Evolutionary conservation across 2,888 invertebrate species (phyloP), one percentile per base, ranked within the genome.

Genomic region (Endotricha flammealis): DNA sequence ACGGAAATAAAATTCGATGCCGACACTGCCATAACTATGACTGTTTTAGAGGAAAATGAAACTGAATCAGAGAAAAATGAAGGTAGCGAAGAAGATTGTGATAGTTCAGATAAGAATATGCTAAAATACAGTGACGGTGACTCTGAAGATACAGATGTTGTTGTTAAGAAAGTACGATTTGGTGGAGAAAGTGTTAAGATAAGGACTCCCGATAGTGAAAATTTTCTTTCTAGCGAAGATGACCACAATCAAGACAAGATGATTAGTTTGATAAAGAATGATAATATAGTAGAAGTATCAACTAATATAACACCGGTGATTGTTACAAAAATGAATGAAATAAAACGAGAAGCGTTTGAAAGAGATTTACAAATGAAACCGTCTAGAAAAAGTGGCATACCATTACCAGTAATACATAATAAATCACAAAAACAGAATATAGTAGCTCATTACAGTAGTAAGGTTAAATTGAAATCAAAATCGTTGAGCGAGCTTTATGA

Each of bases 161-260:
- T 71, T 17, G 86, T 91, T 12, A 90, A 94, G 63, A 89, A 93
- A 57, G 95, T 95, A 5, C 91, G 93, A 31, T 95, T 95, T 52
- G 95, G 95, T 3, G 95, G 95, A n/a, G 95, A 95, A 76, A 89
- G 93, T 45, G 92, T 95, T 2, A 95, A 95, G 82, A 89, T 95
- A 72, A 83, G 95, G 44, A 95, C 95, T 8, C 95, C 95, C 0
- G 95, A 95, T 50, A 94, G 94, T 66, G 95, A 95, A 60, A 91
- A 91, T 35, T 80, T 90, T 14, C 83, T 88, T 30, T 86, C 88
- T 7, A 90, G 89, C 53, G 90, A 90, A 58, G 88, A 87, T 23
- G 88, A 88, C 41, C 70, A 70, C 29, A 64, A 63, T 37, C 57
- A 67, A 12, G 69, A 57, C 22, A 55, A 53, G 46, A 32, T 36